These are phyloP conservation scores for Myotis vivesi DNA, from an alignment of 2,797 vertebrate species.

Conservation along the genomic window DNA sequence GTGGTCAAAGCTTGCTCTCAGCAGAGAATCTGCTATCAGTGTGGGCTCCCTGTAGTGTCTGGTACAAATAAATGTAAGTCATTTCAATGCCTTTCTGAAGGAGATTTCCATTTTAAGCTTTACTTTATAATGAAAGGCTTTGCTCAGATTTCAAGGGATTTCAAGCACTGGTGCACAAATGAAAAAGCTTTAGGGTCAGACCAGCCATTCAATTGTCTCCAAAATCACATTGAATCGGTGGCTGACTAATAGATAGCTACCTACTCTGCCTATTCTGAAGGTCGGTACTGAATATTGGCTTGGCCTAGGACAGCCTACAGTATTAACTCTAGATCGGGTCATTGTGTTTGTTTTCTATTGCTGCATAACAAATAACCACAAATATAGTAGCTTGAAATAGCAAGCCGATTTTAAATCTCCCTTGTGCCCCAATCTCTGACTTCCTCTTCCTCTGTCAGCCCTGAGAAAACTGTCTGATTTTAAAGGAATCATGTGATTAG, in stretches of 20 bases:
- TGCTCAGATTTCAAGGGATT: slow-evolving; percentile 33
- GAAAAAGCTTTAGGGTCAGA: neutral
- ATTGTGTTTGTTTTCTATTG: neutral
- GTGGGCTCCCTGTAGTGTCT: neutral
- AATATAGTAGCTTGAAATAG: neutral
- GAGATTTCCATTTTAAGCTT: slow-evolving; percentile 47
- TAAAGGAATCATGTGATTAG: neutral
- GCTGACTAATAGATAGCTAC: neutral
- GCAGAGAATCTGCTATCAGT: neutral
- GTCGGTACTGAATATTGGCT: neutral
- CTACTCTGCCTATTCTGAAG: neutral
- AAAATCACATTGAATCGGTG: neutral
- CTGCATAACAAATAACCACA: neutral
- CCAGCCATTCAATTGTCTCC: neutral
- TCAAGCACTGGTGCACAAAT: slow-evolving; percentile 19
- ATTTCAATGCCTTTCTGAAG: slow-evolving; percentile 2
- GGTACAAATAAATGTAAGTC: slow-evolving; percentile 42
- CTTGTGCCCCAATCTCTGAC: neutral
- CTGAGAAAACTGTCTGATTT: neutral
- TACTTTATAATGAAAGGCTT: slow-evolving; percentile 55
- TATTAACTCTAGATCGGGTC: neutral
- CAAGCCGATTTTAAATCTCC: neutral
- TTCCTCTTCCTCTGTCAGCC: neutral
- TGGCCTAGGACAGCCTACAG: neutral
- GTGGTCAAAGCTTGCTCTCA: neutral